Base-by-base conservation (phyloP, 2,888 invertebrate species). In the Aromia moschata region DNA sequence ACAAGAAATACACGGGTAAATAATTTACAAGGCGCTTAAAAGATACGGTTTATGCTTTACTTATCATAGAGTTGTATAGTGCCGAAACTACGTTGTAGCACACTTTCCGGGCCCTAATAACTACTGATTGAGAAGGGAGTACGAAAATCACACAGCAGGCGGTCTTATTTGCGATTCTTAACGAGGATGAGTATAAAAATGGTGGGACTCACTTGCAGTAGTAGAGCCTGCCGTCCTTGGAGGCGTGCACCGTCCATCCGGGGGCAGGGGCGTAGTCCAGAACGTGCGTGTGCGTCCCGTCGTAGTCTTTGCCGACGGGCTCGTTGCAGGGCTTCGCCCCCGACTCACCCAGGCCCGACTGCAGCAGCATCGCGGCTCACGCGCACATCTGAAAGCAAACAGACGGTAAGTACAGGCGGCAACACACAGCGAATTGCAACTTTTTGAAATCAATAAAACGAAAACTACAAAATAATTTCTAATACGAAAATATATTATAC, bases 161-260 rank as follows among this genome's bases (percentile, higher is more conserved):
- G 4, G 25, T 5, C 4, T 5, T 25, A 25, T 5, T 25, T 4
- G 25, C 25, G 9, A 5, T 25, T 25, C 9, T 25, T 25, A 7
- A 20, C 18, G 11, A 2, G 18, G 18, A n/a, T 5, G 17, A 11
- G 5, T 18, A 53, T n/a, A 2, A 14, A 9, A 55, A 17, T 20
- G n/a, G n/a, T n/a, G n/a, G n/a, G 33, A 66, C 72, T 67, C 60
- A 72, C 94, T 95, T 94, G 90, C 94, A 93, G 84, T 92, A 95
- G 82, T 93, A 94, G 61, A 92, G 87, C 71, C 93, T 85, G 63
- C 93, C 92, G 77, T 91, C 91, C 72, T 88, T 87, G 76, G 88
- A 89, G 60, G 87, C 84, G 79, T 92, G 91, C n/a, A 88, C 89
- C 11, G 89, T 91, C 91, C 91, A 92, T 58, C 91, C 91, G 1